Conservation (phyloP, 2,797 vertebrate species). For the Siniperca undulata region DNA sequence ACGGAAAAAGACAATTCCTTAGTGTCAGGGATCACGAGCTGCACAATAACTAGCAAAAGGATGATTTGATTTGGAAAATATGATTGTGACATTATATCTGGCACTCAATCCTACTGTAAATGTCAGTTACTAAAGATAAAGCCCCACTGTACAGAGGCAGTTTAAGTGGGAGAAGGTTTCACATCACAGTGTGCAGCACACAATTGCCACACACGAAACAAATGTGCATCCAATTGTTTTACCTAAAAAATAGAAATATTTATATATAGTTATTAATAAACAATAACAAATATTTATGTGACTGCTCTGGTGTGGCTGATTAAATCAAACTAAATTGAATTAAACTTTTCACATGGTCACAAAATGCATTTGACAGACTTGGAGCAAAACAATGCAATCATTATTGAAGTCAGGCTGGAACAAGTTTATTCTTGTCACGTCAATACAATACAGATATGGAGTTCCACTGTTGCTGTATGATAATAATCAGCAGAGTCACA, state of each 20-base stretch:
- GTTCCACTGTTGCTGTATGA: slow-evolving; percentile 17
- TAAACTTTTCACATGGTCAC: slow-evolving; percentile 17
- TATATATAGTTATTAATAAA: not conserved
- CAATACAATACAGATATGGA: slow-evolving; percentile 32
- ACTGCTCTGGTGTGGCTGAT: not conserved
- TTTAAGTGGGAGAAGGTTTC: not conserved
- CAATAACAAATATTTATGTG: slow-evolving; percentile 21
- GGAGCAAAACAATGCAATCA: slow-evolving; percentile 29
- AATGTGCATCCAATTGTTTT: slow-evolving; percentile 19
- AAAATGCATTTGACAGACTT: slow-evolving; percentile 31
- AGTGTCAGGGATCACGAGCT: slow-evolving; percentile 7
- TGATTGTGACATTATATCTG: slow-evolving; percentile 7
- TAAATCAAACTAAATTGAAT: slow-evolving; percentile 3
- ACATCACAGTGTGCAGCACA: slow-evolving; percentile 9
- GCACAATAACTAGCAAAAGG: not conserved
- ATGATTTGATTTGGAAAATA: slow-evolving; percentile 31
- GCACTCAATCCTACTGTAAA: not conserved
- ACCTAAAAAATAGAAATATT: slow-evolving; percentile 16
- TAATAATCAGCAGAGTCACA: slow-evolving; percentile 24
- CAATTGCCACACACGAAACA: not conserved
- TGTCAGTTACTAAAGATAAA: not conserved
- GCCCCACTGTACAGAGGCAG: not conserved
- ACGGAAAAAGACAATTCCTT: not conserved
- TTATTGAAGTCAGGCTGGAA: slow-evolving; percentile 20
- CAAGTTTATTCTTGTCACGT: slow-evolving; percentile 69